Evolutionary conservation across 2,888 invertebrate species (phyloP).

Genomic region (Caenorhabditis macrosperma): DNA sequence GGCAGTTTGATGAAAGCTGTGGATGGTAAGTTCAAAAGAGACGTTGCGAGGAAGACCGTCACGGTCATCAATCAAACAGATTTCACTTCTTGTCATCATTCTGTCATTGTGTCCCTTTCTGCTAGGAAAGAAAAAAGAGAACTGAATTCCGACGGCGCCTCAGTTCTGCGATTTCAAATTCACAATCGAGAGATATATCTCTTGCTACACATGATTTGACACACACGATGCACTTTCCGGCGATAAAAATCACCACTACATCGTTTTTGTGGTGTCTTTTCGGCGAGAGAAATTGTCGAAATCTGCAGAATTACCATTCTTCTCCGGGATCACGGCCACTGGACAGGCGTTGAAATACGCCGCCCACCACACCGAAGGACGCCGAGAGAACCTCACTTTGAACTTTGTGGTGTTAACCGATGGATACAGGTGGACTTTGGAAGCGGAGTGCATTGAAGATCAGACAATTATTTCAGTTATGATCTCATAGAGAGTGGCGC

Average conservation of each 20-base stretch:
- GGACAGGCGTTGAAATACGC: constrained; percentile 70
- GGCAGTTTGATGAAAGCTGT: constrained; percentile 37
- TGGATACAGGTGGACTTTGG: constrained; percentile 65
- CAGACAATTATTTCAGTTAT: constrained; percentile 47
- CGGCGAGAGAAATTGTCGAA: neutral
- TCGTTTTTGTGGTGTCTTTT: constrained; percentile 21
- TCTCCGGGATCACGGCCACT: constrained; percentile 74
- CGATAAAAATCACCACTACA: constrained; percentile 22
- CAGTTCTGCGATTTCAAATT: neutral
- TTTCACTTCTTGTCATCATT: neutral
- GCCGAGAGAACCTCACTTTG: constrained; percentile 61
- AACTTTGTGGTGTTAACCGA: constrained; percentile 72
- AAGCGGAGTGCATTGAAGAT: too few relatives aligned
- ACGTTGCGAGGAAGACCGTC: too few relatives aligned
- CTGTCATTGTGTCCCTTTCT: neutral
- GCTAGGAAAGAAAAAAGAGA: neutral
- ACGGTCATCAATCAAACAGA: neutral
- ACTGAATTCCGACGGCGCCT: neutral
- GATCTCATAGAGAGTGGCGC: constrained; percentile 60
- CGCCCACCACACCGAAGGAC: constrained; percentile 62
- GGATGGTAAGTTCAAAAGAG: too few relatives aligned
- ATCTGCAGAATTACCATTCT: constrained; percentile 64
- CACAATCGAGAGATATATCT: constrained; percentile 47
- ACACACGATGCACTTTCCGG: constrained; percentile 43
- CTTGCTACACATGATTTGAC: constrained; percentile 42